phyloP scores from a whole-genome alignment of 1,140 invertebrate genomes.

The Wiebesia pumilae region DNA sequence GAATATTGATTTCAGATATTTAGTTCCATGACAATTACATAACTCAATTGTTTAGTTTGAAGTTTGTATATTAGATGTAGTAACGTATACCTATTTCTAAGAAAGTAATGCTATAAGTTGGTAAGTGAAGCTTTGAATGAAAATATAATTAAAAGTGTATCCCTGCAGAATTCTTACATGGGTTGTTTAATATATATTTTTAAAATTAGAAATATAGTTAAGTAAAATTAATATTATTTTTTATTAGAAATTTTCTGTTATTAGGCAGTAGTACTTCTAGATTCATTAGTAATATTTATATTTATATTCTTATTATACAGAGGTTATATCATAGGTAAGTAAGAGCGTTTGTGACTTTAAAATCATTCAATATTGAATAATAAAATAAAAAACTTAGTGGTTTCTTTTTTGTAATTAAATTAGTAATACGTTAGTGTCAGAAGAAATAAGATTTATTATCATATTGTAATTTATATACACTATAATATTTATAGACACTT shows the following conservation, averaged over 20 bases:
- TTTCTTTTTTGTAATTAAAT: neutral
- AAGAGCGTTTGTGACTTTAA: neutral
- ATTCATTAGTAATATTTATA: neutral
- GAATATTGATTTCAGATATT: neutral
- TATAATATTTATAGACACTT: no score
- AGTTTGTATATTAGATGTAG: neutral
- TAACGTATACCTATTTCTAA: neutral
- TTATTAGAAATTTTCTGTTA: neutral
- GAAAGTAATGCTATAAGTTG: neutral
- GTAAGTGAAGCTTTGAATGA: slow-evolving; percentile 2
- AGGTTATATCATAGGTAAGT: neutral
- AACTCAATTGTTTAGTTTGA: neutral
- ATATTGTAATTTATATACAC: no score
- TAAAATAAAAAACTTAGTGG: neutral
- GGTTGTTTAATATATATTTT: neutral
- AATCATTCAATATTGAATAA: neutral
- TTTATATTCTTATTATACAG: neutral
- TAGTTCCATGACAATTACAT: neutral
- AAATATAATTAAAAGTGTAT: slow-evolving; percentile 34
- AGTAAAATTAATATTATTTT: slow-evolving; percentile 13
- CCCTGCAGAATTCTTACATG: neutral
- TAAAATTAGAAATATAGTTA: neutral
- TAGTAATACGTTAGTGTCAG: neutral
- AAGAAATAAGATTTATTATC: neutral
- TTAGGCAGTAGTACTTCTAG: neutral